Conservation (phyloP, 2,113 vertebrate species). For the Shinisaurus crocodilurus region DNA sequence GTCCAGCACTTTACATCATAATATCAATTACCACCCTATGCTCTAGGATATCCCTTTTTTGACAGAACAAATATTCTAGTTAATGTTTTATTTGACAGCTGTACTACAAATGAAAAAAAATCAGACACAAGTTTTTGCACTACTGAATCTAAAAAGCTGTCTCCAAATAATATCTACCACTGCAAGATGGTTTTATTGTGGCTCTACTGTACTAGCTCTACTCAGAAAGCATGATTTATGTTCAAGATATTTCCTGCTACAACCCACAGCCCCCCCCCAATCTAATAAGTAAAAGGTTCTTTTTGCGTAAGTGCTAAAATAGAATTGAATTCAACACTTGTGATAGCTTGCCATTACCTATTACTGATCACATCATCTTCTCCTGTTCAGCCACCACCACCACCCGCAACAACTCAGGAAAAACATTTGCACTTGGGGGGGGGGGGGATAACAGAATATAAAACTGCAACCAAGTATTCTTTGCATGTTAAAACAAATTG, state of each 20-base stretch:
- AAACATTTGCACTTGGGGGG: conserved; percentile 28
- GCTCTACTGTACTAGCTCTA: conserved; percentile 64
- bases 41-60: conserved; percentile 68
- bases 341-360: conserved; percentile 59
- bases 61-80: conserved; percentile 77
- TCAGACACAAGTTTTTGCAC: conserved; percentile 60
- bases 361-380: conserved; percentile 61
- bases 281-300: conserved; percentile 60
- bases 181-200: conserved; percentile 74
- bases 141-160: conserved; percentile 70
- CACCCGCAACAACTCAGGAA: conserved; percentile 30
- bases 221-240: conserved; percentile 73
- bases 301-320: conserved; percentile 65
- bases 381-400: conserved; percentile 27
- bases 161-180: conserved; percentile 73
- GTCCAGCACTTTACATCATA: conserved; percentile 53
- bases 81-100: conserved; percentile 80
- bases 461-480: conserved; percentile 42
- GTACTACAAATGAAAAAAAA: conserved; percentile 74
- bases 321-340: conserved; percentile 69
- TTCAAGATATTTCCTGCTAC: conserved; percentile 71
- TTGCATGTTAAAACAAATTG: neutral
- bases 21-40: conserved; percentile 61
- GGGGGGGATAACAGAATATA: conserved; percentile 7
- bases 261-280: conserved; percentile 10